Base-by-base conservation (phyloP, 2,797 vertebrate genomes). In the Percopsis omiscomaycus region DNA sequence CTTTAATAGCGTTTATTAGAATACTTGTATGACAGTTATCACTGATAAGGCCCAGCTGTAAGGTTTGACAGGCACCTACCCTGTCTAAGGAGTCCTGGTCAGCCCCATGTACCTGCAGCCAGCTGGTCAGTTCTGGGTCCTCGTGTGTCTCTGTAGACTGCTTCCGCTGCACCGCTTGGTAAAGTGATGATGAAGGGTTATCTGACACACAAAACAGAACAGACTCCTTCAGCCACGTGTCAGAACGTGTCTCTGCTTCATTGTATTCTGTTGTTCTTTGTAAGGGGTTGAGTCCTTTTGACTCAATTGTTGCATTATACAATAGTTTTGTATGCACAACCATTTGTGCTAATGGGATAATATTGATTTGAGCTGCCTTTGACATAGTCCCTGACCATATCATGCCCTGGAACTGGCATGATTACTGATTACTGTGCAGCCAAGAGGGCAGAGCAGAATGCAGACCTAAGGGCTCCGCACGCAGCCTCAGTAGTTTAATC, bases 41-140 rank as follows among this genome's bases (percentile, higher is more conserved):
- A 22, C 22, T 22, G 22, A 22, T 22, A 22, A 22, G 22, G 54
- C 42, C 54, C 30, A 42, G 54, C 14, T 32, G 32, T 9, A 29
- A 9, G 29, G 29, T 28, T 0, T 37, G 37, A 42, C 51, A 42
- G 51, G 0, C 12, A 58, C 79, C 84, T 92, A 99, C 98, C 91
- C 77, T 94, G 75, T 95, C 93, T 78, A 96, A 92, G 0, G 96
- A 91, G 79, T 96, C 95, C 66, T 94, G 91, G 51, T 99, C 96
- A 0, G 94, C 95, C 51, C 94, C 94, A 0, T 93, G 92, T 52
- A 87, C 88, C 30, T 77, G 91, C 69, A 99, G 90, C 97, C 98
- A 99, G 56, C 86, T 84, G 66, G 85, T 92, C 76, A 99, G 93
- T 63, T 96, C 93, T 0, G 91, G 79, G 75, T 96, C 93, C 61